Evolutionary conservation across 1,140 invertebrate genomes (phyloP), one percentile per base, ranked within the genome.

Genomic region (Zaprionus kolodkinae): DNA sequence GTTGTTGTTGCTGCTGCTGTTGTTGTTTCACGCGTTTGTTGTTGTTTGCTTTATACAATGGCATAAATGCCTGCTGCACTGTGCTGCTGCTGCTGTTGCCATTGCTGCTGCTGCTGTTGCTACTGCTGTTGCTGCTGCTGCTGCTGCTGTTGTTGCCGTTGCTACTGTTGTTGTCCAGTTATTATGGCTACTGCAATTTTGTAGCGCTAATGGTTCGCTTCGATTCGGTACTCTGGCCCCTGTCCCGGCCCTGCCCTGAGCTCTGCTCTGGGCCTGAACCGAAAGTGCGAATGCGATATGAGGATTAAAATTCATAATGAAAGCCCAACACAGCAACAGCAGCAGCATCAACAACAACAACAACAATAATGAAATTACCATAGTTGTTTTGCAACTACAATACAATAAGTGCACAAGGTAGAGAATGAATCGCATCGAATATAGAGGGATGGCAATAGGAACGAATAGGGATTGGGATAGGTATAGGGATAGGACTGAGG

Each of bases 301-400:
- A 78, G 83, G 84, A 87, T 87, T 87, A 87, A 87, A 87, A 87
- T 87, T 87, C 83, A 87, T 87, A 87, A 87, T 87, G 83, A 84
- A 87, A 88, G 59, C 80, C 70, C 77, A 88, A 80, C 69, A 76
- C 57, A 71, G 56, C 66, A 45, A 17, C 52, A 30, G 35, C 54
- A 45, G 15, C 63, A 38, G 40, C 27, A 6, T 30, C 21, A 43
- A 65, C 45, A 50, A 54, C 30, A 57, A 25, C 15, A 50, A 55
- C 7, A 15, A 43, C 59, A 36, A 45, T 21, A 68, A 38, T 57
- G 54, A 71, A 76, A 78, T 78, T 78, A 66, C 76, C 56, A 75
- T 75, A 71, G 67, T 65, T 75, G 72, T 71, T 75, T 75, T 75
- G 45, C 67, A 59, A 74, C 59, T 70, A 30, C 60, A 71, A 71